These are phyloP conservation scores for Hymenochirus boettgeri DNA, from an alignment of 2,113 vertebrate genomes.

Conservation along the genomic window DNA sequence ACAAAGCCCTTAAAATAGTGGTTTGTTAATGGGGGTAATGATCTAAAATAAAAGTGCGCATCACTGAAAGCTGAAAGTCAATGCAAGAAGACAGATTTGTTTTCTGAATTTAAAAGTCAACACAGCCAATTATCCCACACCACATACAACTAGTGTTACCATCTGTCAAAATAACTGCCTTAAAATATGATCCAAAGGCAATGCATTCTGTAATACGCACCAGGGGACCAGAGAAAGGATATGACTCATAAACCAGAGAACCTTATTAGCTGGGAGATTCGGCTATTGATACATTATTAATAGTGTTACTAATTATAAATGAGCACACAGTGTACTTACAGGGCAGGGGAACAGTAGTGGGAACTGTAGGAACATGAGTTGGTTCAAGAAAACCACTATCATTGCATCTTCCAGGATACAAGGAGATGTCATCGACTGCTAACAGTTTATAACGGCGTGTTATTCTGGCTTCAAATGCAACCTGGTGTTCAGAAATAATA, in stretches of 20 bases:
- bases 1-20: neutral
- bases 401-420: constrained; percentile 67
- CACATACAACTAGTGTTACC: constrained; percentile 9
- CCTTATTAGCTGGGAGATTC: constrained; percentile 3
- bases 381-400: constrained; percentile 68
- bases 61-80: neutral
- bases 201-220: neutral
- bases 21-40: neutral
- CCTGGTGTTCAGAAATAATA: constrained; percentile 57
- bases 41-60: constrained; percentile 14
- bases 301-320: neutral
- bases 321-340: constrained; percentile 57
- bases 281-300: neutral
- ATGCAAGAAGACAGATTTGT: constrained; percentile 17
- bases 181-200: constrained; percentile 15
- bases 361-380: constrained; percentile 64
- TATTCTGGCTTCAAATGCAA: constrained; percentile 77
- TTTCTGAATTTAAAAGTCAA: constrained; percentile 12
- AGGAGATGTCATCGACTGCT: constrained; percentile 79
- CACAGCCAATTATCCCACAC: constrained; percentile 21
- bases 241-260: constrained; percentile 12
- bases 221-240: neutral
- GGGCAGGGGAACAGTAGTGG: constrained; percentile 56
- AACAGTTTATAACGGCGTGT: constrained; percentile 63
- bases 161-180: constrained; percentile 31